Evolutionary conservation across 2,797 vertebrate genomes (phyloP), one percentile per base, ranked within the genome.

Genomic region (Ara ararauna): DNA sequence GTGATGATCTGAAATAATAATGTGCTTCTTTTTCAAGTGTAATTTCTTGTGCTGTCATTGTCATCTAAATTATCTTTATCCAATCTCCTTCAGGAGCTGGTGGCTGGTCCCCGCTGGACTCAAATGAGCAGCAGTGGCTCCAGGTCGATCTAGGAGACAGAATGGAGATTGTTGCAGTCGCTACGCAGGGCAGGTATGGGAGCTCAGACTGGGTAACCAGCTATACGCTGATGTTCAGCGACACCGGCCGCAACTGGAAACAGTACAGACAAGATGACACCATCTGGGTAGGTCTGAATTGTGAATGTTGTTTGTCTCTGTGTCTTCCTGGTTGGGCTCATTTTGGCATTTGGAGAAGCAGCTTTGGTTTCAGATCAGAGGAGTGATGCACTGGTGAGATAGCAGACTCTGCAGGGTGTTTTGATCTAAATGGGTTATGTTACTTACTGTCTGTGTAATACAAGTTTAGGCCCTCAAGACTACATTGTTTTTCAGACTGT

Each of bases 171-270:
- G 98, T 98, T 0, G 98, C 98, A 0, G 98, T 99, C 2, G 99
- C 99, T 75, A 99, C 99, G 0, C 99, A 99, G 97, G 99, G 99
- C 77, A 97, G 98, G 70, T 98, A 98, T 0, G 98, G 99, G 60
- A 99, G 99, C 97, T 99, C 99, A 30, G 99, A 99, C 96, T 99
- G 99, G 99, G 98, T 99, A 85, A 99, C 98, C 0, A 98, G 98
- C 85, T 99, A 99, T 64, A 97, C 94, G 18, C 97, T 99, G 84
- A 98, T 99, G 98, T 99, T 98, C 98, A 99, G 99, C 14, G 99
- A 99, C 97, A 99, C 98, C 0, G 99, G 99, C 58, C 98, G 97
- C 97, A 99, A 99, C 98, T 99, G 99, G 99, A 99, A 96, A 83
- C 98, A 98, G 71, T 99, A 99, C 95, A 97, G 98, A 15, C 98